Evolutionary conservation across 1,140 invertebrate genomes (phyloP).

Genomic region (Lamellibrachia luymesi): DNA sequence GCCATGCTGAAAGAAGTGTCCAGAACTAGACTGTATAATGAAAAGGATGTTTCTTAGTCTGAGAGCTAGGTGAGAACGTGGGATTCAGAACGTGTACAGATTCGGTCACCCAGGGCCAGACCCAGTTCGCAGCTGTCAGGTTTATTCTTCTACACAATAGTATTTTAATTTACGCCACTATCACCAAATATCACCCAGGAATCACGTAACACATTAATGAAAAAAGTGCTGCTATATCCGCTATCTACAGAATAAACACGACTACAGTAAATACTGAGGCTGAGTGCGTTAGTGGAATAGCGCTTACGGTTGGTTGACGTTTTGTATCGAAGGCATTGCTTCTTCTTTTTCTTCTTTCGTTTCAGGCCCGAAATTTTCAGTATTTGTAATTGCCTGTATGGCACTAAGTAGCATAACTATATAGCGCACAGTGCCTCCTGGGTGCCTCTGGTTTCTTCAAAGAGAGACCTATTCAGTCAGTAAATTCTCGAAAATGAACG

Average conservation of each 20-base stretch:
- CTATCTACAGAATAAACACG: not conserved
- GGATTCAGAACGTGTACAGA: not conserved
- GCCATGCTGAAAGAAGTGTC: not conserved
- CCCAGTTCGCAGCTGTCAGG: not conserved
- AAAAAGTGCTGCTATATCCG: too few relatives aligned
- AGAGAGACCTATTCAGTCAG: not conserved
- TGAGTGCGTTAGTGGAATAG: not conserved
- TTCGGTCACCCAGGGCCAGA: not conserved
- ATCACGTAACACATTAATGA: not conserved
- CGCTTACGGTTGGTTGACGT: slow-evolving; percentile 9
- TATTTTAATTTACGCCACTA: not conserved
- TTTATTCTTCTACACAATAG: not conserved
- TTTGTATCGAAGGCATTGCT: slow-evolving; percentile 53
- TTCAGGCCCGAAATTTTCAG: slow-evolving; percentile 57
- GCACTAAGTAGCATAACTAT: slow-evolving; percentile 46
- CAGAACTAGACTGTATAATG: slow-evolving; percentile 11
- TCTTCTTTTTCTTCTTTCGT: slow-evolving; percentile 46
- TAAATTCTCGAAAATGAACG: slow-evolving; percentile 5
- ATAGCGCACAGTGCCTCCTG: not conserved
- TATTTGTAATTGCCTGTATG: slow-evolving; percentile 51
- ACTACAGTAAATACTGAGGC: not conserved
- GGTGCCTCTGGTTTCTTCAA: not conserved
- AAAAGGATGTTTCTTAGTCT: not conserved
- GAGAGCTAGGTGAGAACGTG: not conserved
- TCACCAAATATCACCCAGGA: not conserved